Percentiles rank a stretch among this genome's conserved stretches.
phyloP scores from a whole-genome alignment of 2,888 invertebrate genomes.

The Cephus spinipes region DNA sequence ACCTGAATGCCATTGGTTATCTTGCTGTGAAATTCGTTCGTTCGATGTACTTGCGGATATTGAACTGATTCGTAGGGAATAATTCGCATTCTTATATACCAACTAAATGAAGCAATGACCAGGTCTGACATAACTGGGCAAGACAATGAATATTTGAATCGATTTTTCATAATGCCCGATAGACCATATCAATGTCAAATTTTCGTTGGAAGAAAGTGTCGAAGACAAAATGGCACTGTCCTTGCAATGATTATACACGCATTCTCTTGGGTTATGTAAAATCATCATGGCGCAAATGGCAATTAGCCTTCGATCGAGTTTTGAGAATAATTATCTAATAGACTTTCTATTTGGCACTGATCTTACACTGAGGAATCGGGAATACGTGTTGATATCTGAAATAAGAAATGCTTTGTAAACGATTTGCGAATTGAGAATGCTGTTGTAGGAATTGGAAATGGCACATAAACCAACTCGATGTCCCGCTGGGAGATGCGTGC shows the following conservation, averaged over 20 bases:
- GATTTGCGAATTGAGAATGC: background rate
- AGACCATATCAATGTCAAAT: slow-evolving; percentile 20
- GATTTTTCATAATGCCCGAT: slow-evolving; percentile 2
- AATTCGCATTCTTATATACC: slow-evolving; percentile 18
- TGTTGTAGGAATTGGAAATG: background rate
- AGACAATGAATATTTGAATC: slow-evolving; percentile 11
- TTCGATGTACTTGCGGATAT: background rate
- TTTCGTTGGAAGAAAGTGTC: background rate
- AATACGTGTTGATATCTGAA: background rate
- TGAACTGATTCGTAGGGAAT: slow-evolving; percentile 13
- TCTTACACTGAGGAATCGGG: background rate
- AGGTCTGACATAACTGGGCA: slow-evolving; percentile 14
- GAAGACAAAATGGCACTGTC: background rate
- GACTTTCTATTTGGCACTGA: background rate
- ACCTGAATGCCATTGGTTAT: slow-evolving; percentile 16
- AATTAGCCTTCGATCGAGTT: background rate
- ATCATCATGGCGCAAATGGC: background rate
- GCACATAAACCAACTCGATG: background rate
- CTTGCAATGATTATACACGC: background rate
- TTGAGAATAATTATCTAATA: background rate
- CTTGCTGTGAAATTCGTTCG: background rate
- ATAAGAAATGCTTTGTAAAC: background rate
- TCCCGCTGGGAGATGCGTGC: background rate
- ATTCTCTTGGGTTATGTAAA: background rate
- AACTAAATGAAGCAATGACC: slow-evolving; percentile 10